Base-by-base conservation (phyloP, 2,888 invertebrate species). In the Cerastis leucographa region DNA sequence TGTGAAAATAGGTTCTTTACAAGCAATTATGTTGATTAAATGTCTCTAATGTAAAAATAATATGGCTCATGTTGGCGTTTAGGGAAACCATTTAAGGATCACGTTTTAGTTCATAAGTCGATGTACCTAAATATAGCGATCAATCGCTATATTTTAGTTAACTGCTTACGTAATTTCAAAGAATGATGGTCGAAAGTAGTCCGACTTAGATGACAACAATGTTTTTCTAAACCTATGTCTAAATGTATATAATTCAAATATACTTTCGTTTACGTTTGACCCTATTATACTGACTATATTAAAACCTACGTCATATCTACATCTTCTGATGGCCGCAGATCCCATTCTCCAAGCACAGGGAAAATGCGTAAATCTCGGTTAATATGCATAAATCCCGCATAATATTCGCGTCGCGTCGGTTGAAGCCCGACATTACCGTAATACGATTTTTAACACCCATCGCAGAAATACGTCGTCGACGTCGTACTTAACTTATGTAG, bases 1-100 rank as follows among this genome's bases (percentile, higher is more conserved):
- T 69, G 0, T 54, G 44, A 76, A 76, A 69, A 69, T 40, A 54
- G 49, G 22, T 42, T 19, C 17, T 74, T 46, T 42, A 8, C 29
- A 29, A 42, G 42, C 22, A 40, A 29, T 49, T 49, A 66, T 51
- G 6, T 42, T 51, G 17, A 29, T 56, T 8, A 22, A 67, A 54
- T 54, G 9, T 29, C n/a, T 49, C 11, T n/a, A 29, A 14, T n/a
- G 25, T 25, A 12, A 42, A 51, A 19, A 54, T 54, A 54, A n/a
- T 54, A 54, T 0, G n/a, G 11, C 54, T 54, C n/a, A n/a, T n/a
- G 11, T 54, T n/a, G n/a, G 5, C n/a, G n/a, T n/a, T 12, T 54
- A n/a, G n/a, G n/a, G 14, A 14, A 7, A 25, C 56, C 14, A 25
- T 54, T 12, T 54, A 54, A 12, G 2, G 7, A 14, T 56, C 6